Conservation (phyloP, 2,797 vertebrate species). For the Epinephelus coioides region DNA sequence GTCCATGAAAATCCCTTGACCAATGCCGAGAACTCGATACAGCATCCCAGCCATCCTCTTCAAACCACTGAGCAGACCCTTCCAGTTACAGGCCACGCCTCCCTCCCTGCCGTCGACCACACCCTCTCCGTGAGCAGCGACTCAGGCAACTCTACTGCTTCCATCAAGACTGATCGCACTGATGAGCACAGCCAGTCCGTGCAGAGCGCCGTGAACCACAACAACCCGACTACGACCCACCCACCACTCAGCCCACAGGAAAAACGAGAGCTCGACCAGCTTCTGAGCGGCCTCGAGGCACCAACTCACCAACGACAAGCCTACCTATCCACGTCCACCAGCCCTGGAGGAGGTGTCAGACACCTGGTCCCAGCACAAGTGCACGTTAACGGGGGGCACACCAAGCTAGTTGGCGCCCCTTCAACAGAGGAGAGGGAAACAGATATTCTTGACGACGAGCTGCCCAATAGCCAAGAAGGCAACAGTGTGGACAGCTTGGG, state of each 20-base stretch:
- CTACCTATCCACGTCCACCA: slow-evolving; percentile 80
- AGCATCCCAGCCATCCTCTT: slow-evolving; percentile 76
- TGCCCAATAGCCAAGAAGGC: slow-evolving; percentile 92
- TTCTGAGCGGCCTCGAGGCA: slow-evolving; percentile 91
- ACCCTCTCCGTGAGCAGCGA: slow-evolving; percentile 97
- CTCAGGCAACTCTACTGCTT: slow-evolving; percentile 97
- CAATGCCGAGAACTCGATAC: slow-evolving; percentile 68
- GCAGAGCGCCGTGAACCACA: slow-evolving; percentile 70
- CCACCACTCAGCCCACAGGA: slow-evolving; percentile 88
- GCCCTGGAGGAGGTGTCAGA: slow-evolving; percentile 85
- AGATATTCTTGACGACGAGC: slow-evolving; percentile 94
- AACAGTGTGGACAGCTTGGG: slow-evolving; percentile 95
- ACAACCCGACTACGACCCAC: slow-evolving; percentile 62
- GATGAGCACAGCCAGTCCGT: slow-evolving; percentile 87
- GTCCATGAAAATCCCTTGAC: slow-evolving; percentile 85
- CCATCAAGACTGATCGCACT: slow-evolving; percentile 95
- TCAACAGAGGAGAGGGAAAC: slow-evolving; percentile 91
- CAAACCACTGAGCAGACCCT: slow-evolving; percentile 78
- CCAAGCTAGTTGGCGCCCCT: slow-evolving; percentile 57
- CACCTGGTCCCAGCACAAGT: slow-evolving; percentile 95
- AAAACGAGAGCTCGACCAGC: slow-evolving; percentile 92
- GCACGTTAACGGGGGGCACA: slow-evolving; percentile 91
- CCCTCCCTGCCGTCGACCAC: slow-evolving; percentile 86
- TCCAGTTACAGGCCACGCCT: slow-evolving; percentile 78
- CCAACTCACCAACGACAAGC: slow-evolving; percentile 83